phyloP scores from a whole-genome alignment of 2,797 vertebrate genomes.

The Hafferia zeledoni region DNA sequence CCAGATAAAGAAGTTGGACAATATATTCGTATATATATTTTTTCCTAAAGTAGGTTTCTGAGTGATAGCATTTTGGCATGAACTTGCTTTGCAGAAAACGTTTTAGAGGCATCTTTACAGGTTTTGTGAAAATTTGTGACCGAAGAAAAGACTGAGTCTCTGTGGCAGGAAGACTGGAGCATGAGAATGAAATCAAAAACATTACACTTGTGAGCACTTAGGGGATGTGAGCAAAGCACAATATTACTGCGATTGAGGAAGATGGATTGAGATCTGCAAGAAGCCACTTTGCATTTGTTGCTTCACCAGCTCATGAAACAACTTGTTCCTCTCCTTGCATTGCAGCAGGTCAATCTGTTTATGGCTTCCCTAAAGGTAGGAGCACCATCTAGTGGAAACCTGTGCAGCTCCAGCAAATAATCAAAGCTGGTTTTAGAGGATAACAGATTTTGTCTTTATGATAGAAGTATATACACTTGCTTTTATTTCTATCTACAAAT shows the following conservation, averaged over 20 bases:
- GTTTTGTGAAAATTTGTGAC: background rate
- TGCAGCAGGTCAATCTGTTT: background rate
- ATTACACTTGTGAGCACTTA: background rate
- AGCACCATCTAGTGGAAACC: conserved; percentile 60
- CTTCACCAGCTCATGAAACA: background rate
- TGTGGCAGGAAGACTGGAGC: background rate
- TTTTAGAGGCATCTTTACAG: background rate
- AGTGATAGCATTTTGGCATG: background rate
- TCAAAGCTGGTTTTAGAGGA: background rate
- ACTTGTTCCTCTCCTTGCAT: rapidly evolving
- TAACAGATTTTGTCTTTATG: background rate
- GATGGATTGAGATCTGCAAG: background rate
- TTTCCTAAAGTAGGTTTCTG: background rate
- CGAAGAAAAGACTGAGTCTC: background rate
- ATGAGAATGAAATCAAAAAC: background rate
- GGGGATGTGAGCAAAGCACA: background rate
- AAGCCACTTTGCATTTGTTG: rapidly evolving
- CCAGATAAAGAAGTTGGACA: background rate
- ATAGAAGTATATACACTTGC: background rate
- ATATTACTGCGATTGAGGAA: background rate
- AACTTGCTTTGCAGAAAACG: background rate
- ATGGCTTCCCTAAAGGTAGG: background rate
- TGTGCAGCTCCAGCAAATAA: background rate
- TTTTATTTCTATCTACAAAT: background rate
- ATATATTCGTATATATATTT: background rate